These are phyloP conservation scores for Sebastolobus altivelis DNA, from an alignment of 2,797 vertebrate genomes.

Conservation along the genomic window DNA sequence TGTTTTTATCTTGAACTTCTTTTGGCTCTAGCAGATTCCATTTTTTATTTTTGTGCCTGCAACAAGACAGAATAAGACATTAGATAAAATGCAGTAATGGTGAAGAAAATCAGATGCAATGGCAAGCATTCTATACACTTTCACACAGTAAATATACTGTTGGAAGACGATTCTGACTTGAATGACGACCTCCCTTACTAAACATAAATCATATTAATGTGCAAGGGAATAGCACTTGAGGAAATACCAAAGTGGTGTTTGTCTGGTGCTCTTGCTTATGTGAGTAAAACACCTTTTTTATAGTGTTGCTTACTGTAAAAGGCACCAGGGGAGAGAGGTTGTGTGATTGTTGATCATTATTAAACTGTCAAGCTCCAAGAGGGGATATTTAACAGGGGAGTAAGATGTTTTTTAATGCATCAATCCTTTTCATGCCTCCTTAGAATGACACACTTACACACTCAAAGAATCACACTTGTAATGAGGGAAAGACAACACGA, in stretches of 20 bases:
- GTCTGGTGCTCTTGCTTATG: conserved; percentile 2
- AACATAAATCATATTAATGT: conserved; percentile 38
- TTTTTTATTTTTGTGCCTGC: neutral
- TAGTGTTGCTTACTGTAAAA: conserved; percentile 8
- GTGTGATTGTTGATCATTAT: conserved; percentile 16
- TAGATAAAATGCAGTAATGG: neutral
- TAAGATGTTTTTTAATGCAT: conserved; percentile 15
- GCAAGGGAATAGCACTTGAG: conserved; percentile 8
- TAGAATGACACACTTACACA: neutral
- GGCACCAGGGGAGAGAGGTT: neutral
- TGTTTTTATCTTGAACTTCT: neutral
- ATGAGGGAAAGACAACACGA: conserved; percentile 3
- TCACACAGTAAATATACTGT: conserved; percentile 9
- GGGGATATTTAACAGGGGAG: conserved; percentile 16
- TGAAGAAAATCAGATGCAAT: neutral
- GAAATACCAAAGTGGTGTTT: conserved; percentile 8
- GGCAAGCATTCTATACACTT: neutral
- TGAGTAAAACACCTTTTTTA: conserved; percentile 24
- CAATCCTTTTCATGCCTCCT: neutral
- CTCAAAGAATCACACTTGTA: conserved; percentile 3
- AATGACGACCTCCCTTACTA: neutral
- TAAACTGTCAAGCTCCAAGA: conserved; percentile 15
- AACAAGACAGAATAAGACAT: neutral
- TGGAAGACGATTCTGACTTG: neutral
- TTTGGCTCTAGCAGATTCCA: neutral